phyloP scores from a whole-genome alignment of 1,140 invertebrate species.

The Neoseiulus cucumeris region DNA sequence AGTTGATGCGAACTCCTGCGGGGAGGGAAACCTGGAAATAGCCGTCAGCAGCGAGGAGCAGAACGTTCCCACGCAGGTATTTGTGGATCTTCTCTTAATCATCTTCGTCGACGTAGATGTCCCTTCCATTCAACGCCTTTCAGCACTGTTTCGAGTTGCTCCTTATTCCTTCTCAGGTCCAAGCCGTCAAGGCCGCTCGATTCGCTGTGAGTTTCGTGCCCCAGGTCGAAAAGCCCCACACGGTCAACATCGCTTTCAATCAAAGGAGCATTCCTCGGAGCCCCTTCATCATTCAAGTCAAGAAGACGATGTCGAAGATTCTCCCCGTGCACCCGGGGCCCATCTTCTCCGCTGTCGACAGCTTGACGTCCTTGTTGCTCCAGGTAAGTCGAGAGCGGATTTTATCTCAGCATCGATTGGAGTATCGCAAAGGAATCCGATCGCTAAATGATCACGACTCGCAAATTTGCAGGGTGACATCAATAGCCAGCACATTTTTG shows the following conservation, averaged over 20 bases:
- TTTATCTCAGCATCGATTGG: neutral
- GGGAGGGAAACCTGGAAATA: constrained; percentile 93
- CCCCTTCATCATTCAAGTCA: constrained; percentile 10
- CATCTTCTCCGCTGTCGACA: neutral
- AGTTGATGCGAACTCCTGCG: constrained; percentile 87
- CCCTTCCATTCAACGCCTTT: too few species aligned
- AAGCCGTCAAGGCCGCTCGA: constrained; percentile 57
- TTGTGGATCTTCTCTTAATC: too few species aligned
- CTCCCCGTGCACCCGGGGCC: neutral
- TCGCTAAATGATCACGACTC: too few species aligned
- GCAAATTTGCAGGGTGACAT: neutral
- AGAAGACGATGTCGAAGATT: neutral
- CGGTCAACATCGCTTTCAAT: constrained; percentile 91
- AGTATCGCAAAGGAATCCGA: neutral
- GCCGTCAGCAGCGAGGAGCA: constrained; percentile 77
- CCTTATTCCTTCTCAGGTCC: too few species aligned
- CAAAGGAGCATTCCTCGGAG: constrained; percentile 48
- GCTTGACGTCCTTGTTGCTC: neutral
- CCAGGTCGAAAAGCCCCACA: constrained; percentile 73
- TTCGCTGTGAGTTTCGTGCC: constrained; percentile 92
- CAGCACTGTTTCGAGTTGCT: too few species aligned
- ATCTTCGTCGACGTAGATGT: too few species aligned
- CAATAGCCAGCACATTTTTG: neutral
- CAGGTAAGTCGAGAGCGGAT: neutral
- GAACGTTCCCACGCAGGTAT: constrained; percentile 75